Evolutionary conservation across 2,888 invertebrate species (phyloP), one percentile per base, ranked within the genome.

Genomic region (Pharmacophagus antenor): DNA sequence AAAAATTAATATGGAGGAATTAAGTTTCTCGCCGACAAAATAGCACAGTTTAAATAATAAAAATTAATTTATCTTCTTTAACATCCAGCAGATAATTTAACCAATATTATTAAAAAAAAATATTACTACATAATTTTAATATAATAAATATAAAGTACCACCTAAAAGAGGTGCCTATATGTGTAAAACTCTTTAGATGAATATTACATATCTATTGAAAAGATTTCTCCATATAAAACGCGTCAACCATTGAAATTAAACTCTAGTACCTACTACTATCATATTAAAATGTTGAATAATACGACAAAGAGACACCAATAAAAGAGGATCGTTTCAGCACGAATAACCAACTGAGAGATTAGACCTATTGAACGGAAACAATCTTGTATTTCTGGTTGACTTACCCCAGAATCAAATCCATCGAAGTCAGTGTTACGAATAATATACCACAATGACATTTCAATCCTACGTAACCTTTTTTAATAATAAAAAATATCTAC

Each of bases 301-400:
- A 79, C 75, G 71, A 83, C 80, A 83, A 84, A 83, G 85, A 78
- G 75, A 80, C 70, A 74, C 80, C 85, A 88, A 88, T 88, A 88
- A 88, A 88, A 84, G 81, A 74, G 80, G 75, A 83, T 85, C 76
- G 79, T 79, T 87, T 88, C 84, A 74, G 86, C 87, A 84, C 86
- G 88, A 82, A 84, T 88, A 82, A 83, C 82, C 88, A 82, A 80
- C 78, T 82, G 87, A 82, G 82, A 81, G 85, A 88, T 88, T 87
- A 86, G 80, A 78, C 76, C 80, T 85, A 86, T 85, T 83, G 87
- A 80, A 82, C 84, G 88, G 87, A 86, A 87, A 85, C 84, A 86
- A 87, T 85, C 87, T 85, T 87, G 84, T 87, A 80, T 86, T 84
- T 85, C 82, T 84, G 84, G 80, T 78, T 82, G 84, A 84, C 82